phyloP scores from a whole-genome alignment of 2,888 invertebrate species.

The Hemithea aestivaria region DNA sequence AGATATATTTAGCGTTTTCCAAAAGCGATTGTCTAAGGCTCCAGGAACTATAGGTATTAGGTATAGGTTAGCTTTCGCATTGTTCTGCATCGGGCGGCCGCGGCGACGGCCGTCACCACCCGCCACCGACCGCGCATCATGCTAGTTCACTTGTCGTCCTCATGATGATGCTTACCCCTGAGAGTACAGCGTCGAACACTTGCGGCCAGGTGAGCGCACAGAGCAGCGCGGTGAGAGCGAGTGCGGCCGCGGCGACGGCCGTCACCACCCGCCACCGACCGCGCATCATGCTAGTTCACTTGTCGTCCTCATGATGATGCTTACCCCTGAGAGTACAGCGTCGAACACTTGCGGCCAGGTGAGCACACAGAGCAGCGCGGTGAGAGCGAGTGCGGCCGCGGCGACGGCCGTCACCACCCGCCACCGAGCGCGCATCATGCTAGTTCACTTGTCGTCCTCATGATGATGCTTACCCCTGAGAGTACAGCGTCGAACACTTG shows the following conservation, averaged over 20 bases:
- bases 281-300: constrained; percentile 61
- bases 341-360: constrained; percentile 64
- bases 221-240: too few species aligned
- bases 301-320: constrained; percentile 29
- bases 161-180: constrained; percentile 43
- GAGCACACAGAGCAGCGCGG: constrained; percentile 47
- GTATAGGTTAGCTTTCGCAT: too few species aligned
- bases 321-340: constrained; percentile 53
- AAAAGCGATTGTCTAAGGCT: too few species aligned
- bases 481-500: constrained; percentile 61
- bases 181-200: constrained; percentile 61
- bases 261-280: constrained; percentile 47
- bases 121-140: constrained; percentile 59
- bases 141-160: too few species aligned
- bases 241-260: constrained; percentile 48
- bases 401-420: constrained; percentile 47
- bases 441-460: too few species aligned
- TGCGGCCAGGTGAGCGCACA: constrained; percentile 54
- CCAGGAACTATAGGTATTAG: too few species aligned
- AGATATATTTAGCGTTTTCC: too few species aligned
- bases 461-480: constrained; percentile 44
- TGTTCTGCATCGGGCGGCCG: too few species aligned
- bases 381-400: too few species aligned
- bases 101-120: constrained; percentile 43
- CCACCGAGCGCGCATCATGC: constrained; percentile 59